A percentile compares a stretch with the other conserved stretches of the same genome.
Conservation (phyloP, 1,140 invertebrate species). For the Polyergus mexicanus region DNA sequence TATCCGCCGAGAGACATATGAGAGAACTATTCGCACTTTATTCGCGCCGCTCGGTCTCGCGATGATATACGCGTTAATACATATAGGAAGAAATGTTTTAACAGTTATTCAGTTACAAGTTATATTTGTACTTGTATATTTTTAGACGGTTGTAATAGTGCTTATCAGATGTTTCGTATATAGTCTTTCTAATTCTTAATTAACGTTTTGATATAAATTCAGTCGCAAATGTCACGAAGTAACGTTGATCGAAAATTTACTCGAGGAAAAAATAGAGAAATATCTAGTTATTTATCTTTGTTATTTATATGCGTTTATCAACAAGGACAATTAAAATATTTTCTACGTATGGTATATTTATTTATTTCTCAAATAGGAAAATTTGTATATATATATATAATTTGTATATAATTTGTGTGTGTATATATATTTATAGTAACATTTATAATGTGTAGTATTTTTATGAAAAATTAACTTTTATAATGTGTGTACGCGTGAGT, state of each 20-base stretch:
- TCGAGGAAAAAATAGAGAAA: not conserved
- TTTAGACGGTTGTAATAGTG: no score
- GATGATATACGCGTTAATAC: conserved; percentile 23
- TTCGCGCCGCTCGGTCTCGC: conserved; percentile 27
- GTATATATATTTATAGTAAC: not conserved
- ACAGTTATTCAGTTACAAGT: conserved; percentile 16
- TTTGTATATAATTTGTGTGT: no score
- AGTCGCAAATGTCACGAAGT: not conserved
- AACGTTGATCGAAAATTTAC: not conserved
- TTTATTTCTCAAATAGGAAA: not conserved
- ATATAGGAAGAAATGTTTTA: conserved; percentile 36
- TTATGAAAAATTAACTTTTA: not conserved
- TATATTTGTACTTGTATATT: not conserved
- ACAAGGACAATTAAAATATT: not conserved
- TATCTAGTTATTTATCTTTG: not conserved
- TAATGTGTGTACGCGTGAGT: not conserved
- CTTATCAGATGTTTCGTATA: not conserved
- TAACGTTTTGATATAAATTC: conserved; percentile 1
- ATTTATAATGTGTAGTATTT: not conserved
- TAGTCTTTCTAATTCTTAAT: not conserved
- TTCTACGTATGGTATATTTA: not conserved
- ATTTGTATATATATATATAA: no score
- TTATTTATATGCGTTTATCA: not conserved
- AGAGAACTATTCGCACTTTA: conserved; percentile 42
- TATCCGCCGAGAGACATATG: conserved; percentile 9